These are phyloP conservation scores for Hiodon alosoides DNA, from an alignment of 2,113 vertebrate genomes.

Conservation along the genomic window DNA sequence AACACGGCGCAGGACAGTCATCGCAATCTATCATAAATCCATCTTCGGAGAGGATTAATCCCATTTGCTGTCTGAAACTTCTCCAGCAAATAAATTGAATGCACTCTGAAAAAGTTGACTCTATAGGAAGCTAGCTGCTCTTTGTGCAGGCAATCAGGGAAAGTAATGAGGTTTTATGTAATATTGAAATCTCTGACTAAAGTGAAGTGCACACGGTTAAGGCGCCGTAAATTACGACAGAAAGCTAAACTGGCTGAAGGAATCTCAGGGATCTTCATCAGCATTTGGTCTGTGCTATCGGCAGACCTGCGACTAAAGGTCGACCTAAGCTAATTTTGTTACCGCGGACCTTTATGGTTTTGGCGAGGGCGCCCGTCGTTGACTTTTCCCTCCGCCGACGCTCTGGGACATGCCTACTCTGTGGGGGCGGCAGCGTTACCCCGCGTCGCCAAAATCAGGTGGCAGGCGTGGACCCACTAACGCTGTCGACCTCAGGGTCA, in stretches of 20 bases:
- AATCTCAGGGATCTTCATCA: neutral
- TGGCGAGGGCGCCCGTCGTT: too few species aligned
- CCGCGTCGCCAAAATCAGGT: too few species aligned
- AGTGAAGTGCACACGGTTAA: neutral
- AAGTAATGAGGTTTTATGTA: slow-evolving; percentile 14
- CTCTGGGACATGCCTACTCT: too few species aligned
- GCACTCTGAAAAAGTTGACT: neutral
- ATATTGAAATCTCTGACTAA: slow-evolving; percentile 4
- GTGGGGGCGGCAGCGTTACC: too few species aligned
- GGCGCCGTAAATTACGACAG: neutral
- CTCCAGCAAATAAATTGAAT: slow-evolving; percentile 13
- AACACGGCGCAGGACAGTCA: neutral
- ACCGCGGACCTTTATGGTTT: too few species aligned
- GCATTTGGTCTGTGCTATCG: neutral
- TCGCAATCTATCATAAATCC: slow-evolving; percentile 31
- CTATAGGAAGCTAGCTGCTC: slow-evolving; percentile 4
- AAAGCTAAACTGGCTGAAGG: neutral
- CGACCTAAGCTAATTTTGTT: neutral
- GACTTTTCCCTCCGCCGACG: too few species aligned
- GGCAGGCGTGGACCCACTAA: too few species aligned
- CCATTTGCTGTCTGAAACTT: slow-evolving; percentile 5
- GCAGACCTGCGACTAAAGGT: neutral
- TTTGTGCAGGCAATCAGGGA: slow-evolving; percentile 8
- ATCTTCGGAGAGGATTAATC: slow-evolving; percentile 20
- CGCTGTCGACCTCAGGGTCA: too few species aligned